A percentile compares a stretch with the other conserved stretches of the same genome.
phyloP scores from a whole-genome alignment of 2,888 invertebrate genomes.

The Dendrolimus pini region DNA sequence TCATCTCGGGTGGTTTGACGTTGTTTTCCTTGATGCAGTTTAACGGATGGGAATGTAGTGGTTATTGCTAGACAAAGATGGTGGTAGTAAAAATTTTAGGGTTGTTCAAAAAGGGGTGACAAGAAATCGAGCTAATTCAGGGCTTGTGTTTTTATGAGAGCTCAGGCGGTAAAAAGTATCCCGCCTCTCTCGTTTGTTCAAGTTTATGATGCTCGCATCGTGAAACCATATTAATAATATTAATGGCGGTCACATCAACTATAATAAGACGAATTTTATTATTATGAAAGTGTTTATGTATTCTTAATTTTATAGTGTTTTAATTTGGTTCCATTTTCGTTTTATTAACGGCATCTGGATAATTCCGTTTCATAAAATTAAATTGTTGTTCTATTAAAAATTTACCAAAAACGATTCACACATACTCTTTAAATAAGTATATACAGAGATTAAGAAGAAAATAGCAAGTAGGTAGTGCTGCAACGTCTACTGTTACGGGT shows the following conservation, averaged over 20 bases:
- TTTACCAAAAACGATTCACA: too few species aligned
- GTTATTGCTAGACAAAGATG: conserved; percentile 76
- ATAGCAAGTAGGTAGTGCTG: too few species aligned
- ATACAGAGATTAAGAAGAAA: too few species aligned
- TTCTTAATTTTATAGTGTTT: conserved; percentile 42
- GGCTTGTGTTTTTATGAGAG: conserved; percentile 72
- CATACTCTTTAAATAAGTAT: too few species aligned
- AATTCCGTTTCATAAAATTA: too few species aligned
- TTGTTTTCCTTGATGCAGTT: conserved; percentile 76
- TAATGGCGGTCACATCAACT: conserved; percentile 64
- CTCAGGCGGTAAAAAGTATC: conserved; percentile 73
- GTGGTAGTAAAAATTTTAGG: conserved; percentile 73
- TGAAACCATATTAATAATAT: conserved; percentile 70
- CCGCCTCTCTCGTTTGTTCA: conserved; percentile 75
- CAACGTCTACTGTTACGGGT: too few species aligned
- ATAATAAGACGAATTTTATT: conserved; percentile 45
- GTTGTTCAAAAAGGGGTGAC: conserved; percentile 73
- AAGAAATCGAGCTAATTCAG: conserved; percentile 76
- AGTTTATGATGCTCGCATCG: conserved; percentile 65
- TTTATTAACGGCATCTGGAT: background rate
- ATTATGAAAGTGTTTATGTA: conserved; percentile 46
- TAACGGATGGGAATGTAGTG: conserved; percentile 75
- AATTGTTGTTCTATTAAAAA: too few species aligned
- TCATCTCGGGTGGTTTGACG: conserved; percentile 73
- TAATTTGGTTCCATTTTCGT: conserved; percentile 6